Evolutionary conservation across 2,113 vertebrate species (phyloP).

Genomic region (Geococcyx californianus): DNA sequence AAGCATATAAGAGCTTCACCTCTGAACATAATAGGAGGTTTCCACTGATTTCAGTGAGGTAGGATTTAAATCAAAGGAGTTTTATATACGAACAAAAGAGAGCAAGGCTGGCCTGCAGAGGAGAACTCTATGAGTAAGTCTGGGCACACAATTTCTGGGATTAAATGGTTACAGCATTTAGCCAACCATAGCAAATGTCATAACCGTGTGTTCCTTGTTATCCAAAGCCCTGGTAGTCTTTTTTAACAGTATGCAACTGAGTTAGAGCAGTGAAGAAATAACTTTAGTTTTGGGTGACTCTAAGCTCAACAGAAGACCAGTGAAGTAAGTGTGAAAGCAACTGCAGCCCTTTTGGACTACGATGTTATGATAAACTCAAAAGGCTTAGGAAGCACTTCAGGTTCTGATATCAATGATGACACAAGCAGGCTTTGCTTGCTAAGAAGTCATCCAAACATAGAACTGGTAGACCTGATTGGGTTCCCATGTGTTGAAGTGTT

Average conservation of each 20-base stretch:
- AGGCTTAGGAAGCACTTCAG: neutral
- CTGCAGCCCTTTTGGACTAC: neutral
- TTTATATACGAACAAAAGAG: neutral
- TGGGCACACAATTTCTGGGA: neutral
- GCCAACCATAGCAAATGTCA: neutral
- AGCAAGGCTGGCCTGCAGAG: neutral
- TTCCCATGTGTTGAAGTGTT: neutral
- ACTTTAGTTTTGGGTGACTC: neutral
- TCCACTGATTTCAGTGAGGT: neutral
- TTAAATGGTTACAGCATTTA: neutral
- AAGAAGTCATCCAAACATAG: neutral
- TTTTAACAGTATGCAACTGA: neutral
- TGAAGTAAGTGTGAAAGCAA: neutral
- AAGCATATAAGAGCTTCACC: neutral
- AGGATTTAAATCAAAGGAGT: neutral
- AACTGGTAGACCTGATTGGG: accelerated
- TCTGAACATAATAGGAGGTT: neutral
- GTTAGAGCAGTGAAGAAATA: neutral
- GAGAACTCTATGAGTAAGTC: neutral
- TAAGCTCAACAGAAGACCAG: neutral
- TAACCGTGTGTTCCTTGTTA: neutral
- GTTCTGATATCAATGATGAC: neutral
- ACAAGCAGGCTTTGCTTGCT: neutral
- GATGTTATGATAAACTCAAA: neutral
- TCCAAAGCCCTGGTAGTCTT: neutral